A percentile compares a stretch with the other conserved stretches of the same genome.
Evolutionary conservation across 2,797 vertebrate genomes (phyloP).

Genomic region (Hippopotamyrus pictus): DNA sequence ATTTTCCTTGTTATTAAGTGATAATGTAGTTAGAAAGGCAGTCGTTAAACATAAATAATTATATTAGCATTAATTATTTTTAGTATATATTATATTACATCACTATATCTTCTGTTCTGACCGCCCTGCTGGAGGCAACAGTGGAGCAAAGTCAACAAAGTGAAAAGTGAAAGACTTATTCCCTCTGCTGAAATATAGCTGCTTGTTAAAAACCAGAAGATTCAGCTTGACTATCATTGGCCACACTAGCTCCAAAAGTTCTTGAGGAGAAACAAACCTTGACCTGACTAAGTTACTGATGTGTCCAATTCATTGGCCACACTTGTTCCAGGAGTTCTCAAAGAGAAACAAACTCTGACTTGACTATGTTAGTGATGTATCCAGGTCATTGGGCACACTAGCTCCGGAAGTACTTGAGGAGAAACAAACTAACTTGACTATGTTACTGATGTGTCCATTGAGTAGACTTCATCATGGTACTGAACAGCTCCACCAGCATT

Average conservation of each 20-base stretch:
- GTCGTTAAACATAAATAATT: background rate
- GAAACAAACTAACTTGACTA: background rate
- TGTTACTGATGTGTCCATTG: background rate
- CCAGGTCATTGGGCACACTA: background rate
- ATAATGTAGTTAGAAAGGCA: background rate
- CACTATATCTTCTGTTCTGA: background rate
- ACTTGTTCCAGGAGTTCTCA: background rate
- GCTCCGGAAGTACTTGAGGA: background rate
- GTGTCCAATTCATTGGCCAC: background rate
- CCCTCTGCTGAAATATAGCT: background rate
- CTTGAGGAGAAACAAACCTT: background rate
- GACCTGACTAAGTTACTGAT: background rate
- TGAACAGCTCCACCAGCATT: background rate
- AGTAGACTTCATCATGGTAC: background rate
- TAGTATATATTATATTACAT: background rate
- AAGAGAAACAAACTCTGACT: background rate
- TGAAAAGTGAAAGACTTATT: background rate
- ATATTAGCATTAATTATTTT: background rate
- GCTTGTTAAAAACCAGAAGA: background rate
- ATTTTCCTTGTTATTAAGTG: background rate
- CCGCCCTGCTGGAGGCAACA: background rate
- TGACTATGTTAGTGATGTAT: background rate
- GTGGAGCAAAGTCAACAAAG: background rate
- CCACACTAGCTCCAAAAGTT: background rate
- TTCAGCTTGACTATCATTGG: background rate